These are phyloP conservation scores for Balaenoptera acutorostrata DNA, from an alignment of 2,113 vertebrate genomes.

Conservation along the genomic window DNA sequence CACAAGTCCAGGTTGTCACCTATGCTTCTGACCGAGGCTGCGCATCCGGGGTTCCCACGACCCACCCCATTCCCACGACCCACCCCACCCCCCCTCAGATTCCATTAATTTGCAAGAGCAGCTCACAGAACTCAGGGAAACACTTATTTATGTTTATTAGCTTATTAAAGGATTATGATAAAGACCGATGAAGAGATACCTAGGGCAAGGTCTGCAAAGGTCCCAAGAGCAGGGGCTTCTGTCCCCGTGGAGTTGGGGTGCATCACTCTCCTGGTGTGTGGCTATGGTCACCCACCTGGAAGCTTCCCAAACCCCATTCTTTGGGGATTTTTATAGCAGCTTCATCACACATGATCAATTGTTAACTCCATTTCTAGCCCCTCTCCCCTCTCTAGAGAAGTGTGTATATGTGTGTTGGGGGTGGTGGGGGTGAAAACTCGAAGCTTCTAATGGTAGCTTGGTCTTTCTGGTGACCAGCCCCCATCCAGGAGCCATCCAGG, in stretches of 20 bases:
- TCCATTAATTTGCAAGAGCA: background rate
- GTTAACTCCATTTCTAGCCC: background rate
- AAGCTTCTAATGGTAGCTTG: background rate
- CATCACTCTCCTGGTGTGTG: background rate
- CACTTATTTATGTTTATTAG: background rate
- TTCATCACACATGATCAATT: background rate
- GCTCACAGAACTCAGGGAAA: background rate
- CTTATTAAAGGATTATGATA: background rate
- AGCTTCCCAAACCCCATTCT: no score
- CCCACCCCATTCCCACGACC: no score
- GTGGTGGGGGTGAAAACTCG: background rate
- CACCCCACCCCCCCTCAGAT: background rate
- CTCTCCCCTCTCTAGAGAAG: background rate
- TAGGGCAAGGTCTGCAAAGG: background rate
- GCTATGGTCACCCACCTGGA: background rate
- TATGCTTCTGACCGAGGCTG: background rate
- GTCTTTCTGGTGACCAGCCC: background rate
- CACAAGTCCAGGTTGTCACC: background rate
- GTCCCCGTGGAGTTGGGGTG: background rate
- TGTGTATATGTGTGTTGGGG: background rate
- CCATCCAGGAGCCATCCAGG: no score
- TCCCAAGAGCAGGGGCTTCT: background rate
- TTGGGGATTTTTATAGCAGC: background rate
- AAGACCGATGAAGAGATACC: background rate
- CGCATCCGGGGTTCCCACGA: background rate